Percentiles rank a stretch among this genome's conserved stretches.
Conservation (phyloP, 53 echinoderm and acorn worm genomes). For the Glandiceps talaboti region DNA sequence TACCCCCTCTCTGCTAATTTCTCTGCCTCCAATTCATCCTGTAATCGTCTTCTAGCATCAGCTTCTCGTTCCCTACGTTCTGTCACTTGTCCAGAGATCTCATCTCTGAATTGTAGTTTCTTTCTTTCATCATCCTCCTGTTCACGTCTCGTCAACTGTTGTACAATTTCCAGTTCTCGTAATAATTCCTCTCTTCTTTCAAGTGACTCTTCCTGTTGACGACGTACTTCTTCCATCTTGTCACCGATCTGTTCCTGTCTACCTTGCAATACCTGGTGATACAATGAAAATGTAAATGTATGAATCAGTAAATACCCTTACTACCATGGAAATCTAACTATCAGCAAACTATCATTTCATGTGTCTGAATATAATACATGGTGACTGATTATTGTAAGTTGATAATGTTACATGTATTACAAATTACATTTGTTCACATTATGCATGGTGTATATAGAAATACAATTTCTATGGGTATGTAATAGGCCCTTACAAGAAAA, state of each 20-base stretch:
- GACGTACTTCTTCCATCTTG: slow-evolving; percentile 63
- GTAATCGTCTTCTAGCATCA: slow-evolving; percentile 24
- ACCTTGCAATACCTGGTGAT: slow-evolving; percentile 58
- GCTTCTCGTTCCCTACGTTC: slow-evolving; percentile 29
- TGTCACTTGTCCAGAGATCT: slow-evolving; percentile 76
- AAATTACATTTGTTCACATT: no score
- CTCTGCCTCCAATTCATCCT: slow-evolving; percentile 60
- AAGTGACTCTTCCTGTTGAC: slow-evolving; percentile 71
- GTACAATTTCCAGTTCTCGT: slow-evolving; percentile 75
- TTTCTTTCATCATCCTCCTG: slow-evolving; percentile 59
- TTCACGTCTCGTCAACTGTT: slow-evolving; percentile 80
- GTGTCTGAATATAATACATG: no score
- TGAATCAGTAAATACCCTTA: background rate
- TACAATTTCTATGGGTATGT: no score
- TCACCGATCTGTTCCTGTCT: slow-evolving; percentile 55
- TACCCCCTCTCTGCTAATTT: slow-evolving; percentile 71
- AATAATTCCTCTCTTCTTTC: slow-evolving; percentile 71
- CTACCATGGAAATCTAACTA: background rate
- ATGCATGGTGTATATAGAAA: no score
- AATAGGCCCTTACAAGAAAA: no score
- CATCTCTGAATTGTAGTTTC: slow-evolving; percentile 50
- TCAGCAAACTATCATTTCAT: no score
- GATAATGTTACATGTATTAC: no score
- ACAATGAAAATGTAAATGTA: background rate
- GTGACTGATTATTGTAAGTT: no score